phyloP scores from a whole-genome alignment of 2,888 invertebrate genomes.

The Tupiocoris notatus region DNA sequence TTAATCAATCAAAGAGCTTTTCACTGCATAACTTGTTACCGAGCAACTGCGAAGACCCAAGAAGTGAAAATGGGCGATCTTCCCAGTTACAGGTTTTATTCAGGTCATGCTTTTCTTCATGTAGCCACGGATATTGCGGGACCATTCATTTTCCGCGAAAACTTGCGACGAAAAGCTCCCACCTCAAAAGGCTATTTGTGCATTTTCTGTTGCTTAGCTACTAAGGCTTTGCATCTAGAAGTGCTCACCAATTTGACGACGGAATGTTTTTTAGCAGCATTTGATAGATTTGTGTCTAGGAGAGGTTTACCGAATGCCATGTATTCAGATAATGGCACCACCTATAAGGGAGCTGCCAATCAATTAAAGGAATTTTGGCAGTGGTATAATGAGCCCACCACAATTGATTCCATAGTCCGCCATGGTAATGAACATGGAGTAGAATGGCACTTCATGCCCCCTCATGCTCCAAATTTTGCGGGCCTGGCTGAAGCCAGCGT shows the following conservation, averaged over 20 bases:
- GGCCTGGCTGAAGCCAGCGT: not conserved
- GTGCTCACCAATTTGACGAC: not conserved
- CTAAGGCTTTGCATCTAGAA: not conserved
- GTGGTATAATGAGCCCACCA: not conserved
- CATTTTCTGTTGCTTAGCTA: not conserved
- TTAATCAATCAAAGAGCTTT: not conserved
- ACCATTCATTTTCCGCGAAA: slow-evolving; percentile 2
- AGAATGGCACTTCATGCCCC: not conserved
- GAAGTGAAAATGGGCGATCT: slow-evolving; percentile 8
- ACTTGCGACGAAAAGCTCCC: not conserved
- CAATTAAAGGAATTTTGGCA: not conserved
- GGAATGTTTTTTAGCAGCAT: not conserved
- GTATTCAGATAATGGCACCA: not conserved
- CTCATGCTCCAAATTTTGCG: not conserved
- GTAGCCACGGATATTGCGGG: not conserved
- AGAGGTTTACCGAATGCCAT: not conserved
- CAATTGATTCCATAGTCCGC: not conserved
- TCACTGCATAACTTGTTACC: not conserved
- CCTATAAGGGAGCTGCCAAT: not conserved
- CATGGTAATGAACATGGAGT: not conserved
- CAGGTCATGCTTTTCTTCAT: not conserved
- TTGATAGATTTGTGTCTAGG: not conserved
- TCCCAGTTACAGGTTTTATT: not conserved
- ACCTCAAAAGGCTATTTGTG: not conserved
- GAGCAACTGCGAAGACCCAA: not conserved